A percentile compares a stretch with the other conserved stretches of the same genome.
These are phyloP conservation scores for Leptarthrus brevirostris DNA, from an alignment of 2,888 invertebrate genomes.

Conservation along the genomic window DNA sequence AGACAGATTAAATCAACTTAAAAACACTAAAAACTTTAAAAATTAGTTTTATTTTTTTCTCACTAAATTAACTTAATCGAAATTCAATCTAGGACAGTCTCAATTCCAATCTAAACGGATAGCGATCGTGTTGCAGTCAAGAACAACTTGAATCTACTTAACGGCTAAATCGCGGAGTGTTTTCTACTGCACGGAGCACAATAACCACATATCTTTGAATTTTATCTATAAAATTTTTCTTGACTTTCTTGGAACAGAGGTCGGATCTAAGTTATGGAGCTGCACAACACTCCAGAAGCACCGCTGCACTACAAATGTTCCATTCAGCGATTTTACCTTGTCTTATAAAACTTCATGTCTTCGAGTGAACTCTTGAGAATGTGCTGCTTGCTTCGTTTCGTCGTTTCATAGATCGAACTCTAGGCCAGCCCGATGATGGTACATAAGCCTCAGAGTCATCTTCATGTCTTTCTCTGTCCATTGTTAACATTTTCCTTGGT, in stretches of 20 bases:
- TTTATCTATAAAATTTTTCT: constrained; percentile 35
- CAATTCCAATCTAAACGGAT: constrained; percentile 31
- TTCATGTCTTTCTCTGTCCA: constrained; percentile 43
- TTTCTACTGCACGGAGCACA: constrained; percentile 33
- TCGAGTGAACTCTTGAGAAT: constrained; percentile 35
- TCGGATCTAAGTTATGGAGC: constrained; percentile 43
- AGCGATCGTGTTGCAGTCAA: constrained; percentile 8
- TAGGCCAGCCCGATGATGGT: constrained; percentile 10
- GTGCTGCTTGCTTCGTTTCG: constrained; percentile 25
- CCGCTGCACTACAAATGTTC: constrained; percentile 67
- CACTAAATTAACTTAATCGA: neutral
- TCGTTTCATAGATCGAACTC: constrained; percentile 35
- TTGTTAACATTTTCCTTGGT: constrained; percentile 41
- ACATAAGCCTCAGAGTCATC: constrained; percentile 25
- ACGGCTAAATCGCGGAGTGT: constrained; percentile 19
- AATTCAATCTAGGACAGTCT: constrained; percentile 25
- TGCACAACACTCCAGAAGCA: constrained; percentile 63
- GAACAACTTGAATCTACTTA: constrained; percentile 12
- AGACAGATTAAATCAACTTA: constrained; percentile 19
- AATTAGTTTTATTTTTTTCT: constrained; percentile 4
- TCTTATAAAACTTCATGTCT: constrained; percentile 66
- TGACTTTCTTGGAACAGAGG: constrained; percentile 31
- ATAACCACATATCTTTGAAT: constrained; percentile 41
- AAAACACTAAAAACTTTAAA: constrained; percentile 14
- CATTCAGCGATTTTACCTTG: constrained; percentile 64